Evolutionary conservation across 2,888 invertebrate genomes (phyloP), one percentile per base, ranked within the genome.

Genomic region (Hemaris fuciformis): DNA sequence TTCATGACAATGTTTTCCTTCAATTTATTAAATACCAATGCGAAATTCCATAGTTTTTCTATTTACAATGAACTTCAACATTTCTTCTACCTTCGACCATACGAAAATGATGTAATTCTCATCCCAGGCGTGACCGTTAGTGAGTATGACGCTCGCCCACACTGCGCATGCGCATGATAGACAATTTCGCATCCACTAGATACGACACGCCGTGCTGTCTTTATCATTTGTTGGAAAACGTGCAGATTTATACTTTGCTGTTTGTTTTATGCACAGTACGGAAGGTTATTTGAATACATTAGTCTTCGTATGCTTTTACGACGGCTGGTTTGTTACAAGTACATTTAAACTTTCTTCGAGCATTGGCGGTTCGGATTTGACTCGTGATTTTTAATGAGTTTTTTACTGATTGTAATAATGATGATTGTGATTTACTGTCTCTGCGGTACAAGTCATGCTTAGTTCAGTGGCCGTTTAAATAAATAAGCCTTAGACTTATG

Each of bases 141-240:
- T 65, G 69, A 70, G 53, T 53, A 53, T 69, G 58, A 59, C 67
- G 45, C 53, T 60, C 77, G 77, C 79, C 77, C 80, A 79, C 79
- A 66, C 71, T 2, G 57, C 70, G 75, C 79, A 74, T 75, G 82
- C 77, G 74, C 73, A 23, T 57, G 61, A 34, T 53, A 53, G 53
- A 53, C 53, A 53, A 53, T 53, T 53, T 53, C 53, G 15, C 53
- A 27, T 53, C 53, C 53, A 18, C 18, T 18, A 53, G 53, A 53
- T 53, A 53, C 53, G 31, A 27, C 18, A 31, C 53, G 53, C 31
- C 27, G 31, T 53, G 53, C 31, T 53, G 53, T 53, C 53, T 53
- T 53, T 53, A 53, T 53, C 53, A 53, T 53, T 53, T 15, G 53
- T 27, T 31, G 31, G 53, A 53, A 38, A 53, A 53, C 53, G 53